Conservation (phyloP, 1,140 invertebrate genomes). For the Drosophila navojoa region DNA sequence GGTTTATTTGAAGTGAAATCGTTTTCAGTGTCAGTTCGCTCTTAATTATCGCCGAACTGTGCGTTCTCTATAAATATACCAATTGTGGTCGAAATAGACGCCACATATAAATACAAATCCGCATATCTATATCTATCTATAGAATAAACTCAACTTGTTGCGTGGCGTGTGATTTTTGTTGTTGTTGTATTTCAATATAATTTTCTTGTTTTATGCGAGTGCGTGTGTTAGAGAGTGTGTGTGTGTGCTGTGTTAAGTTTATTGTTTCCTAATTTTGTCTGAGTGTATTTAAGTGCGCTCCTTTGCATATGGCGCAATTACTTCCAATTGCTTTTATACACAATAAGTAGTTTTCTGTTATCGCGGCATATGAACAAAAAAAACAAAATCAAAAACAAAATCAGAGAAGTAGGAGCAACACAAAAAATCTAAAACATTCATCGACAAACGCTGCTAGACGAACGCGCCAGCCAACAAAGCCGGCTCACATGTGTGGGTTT, state of each 20-base stretch:
- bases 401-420: background rate
- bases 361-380: conserved; percentile 40
- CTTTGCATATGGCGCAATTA: conserved; percentile 41
- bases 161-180: background rate
- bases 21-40: conserved; percentile 30
- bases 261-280: conserved; percentile 14
- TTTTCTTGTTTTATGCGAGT: conserved; percentile 13
- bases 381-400: conserved; percentile 12
- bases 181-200: conserved; percentile 3
- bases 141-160: conserved; percentile 18
- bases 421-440: conserved; percentile 8
- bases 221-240: background rate
- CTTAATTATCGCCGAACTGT: conserved; percentile 21
- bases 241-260: conserved; percentile 10
- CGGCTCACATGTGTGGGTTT: conserved; percentile 72
- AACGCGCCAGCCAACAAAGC: conserved; percentile 62
- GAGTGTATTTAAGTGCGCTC: conserved; percentile 9
- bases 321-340: conserved; percentile 27
- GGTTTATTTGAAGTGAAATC: conserved; percentile 35
- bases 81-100: conserved; percentile 27
- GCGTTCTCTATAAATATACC: conserved; percentile 32
- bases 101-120: conserved; percentile 18
- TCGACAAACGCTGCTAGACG: conserved; percentile 33
- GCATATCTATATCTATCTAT: conserved; percentile 19
- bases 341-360: conserved; percentile 24